Conservation (phyloP, 2,113 vertebrate genomes). For the Lucifuga dentata region DNA sequence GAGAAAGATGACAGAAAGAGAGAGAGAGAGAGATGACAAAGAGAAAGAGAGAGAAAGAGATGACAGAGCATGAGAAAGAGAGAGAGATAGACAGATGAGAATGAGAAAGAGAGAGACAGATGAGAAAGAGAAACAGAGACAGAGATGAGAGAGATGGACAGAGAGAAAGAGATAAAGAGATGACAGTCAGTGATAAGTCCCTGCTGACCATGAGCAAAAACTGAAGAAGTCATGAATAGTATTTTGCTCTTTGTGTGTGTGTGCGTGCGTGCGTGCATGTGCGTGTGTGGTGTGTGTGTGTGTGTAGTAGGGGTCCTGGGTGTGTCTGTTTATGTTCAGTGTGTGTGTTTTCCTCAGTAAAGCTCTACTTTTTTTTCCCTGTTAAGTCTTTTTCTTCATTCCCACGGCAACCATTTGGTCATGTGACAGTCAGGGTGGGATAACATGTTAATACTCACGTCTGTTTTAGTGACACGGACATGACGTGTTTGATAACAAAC, state of each 20-base stretch:
- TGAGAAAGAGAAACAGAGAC: not conserved
- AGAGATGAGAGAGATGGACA: not conserved
- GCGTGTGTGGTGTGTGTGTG: slow-evolving; percentile 5
- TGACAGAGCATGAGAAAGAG: not conserved
- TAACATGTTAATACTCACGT: not conserved
- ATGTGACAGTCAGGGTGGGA: not conserved
- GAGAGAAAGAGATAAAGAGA: not conserved
- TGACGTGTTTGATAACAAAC: not conserved
- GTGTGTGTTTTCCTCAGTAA: not conserved
- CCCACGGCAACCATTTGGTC: no score
- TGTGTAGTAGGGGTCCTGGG: not conserved
- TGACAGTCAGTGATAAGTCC: slow-evolving; percentile 4
- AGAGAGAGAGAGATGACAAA: no score
- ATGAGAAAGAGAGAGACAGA: not conserved
- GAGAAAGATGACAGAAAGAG: no score
- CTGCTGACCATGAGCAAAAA: slow-evolving; percentile 18
- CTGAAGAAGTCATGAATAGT: slow-evolving; percentile 17
- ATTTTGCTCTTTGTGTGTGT: not conserved
- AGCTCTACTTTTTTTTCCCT: not conserved
- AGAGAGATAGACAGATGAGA: not conserved
- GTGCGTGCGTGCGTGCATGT: slow-evolving; percentile 5
- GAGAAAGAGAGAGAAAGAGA: no score
- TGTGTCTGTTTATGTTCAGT: slow-evolving; percentile 30
- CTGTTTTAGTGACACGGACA: not conserved
- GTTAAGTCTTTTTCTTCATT: not conserved